phyloP scores from a whole-genome alignment of 1,140 invertebrate genomes.

The Polypedilum pembai region DNA sequence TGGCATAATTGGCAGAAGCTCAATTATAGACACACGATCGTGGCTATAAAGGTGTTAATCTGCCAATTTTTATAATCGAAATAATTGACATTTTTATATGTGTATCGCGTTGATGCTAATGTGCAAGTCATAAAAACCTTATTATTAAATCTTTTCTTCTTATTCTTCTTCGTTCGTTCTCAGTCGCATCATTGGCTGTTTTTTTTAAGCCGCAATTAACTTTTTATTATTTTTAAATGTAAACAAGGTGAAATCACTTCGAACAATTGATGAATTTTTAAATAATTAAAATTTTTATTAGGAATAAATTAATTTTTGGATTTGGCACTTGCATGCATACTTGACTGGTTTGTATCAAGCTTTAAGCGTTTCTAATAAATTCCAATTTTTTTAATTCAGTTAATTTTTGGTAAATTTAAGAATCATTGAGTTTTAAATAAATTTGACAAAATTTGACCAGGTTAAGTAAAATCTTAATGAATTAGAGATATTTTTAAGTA shows the following conservation, averaged over 20 bases:
- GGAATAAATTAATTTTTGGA: no score
- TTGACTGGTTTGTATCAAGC: no score
- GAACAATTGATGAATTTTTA: neutral
- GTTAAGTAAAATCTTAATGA: no score
- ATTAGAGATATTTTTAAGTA: no score
- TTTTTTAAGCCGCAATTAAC: conserved; percentile 11
- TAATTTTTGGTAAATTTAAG: no score
- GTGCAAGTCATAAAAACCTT: neutral
- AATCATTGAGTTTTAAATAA: no score
- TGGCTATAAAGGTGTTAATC: conserved; percentile 14
- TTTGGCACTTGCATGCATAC: neutral
- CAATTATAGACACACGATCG: conserved; percentile 19
- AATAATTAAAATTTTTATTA: neutral
- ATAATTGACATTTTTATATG: neutral
- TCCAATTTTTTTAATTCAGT: no score
- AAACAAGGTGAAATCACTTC: no score
- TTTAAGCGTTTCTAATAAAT: no score
- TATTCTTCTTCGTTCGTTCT: neutral
- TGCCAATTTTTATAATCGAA: neutral
- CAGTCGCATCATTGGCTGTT: neutral
- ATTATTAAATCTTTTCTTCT: neutral
- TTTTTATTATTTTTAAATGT: neutral
- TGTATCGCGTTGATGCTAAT: neutral
- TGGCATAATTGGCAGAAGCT: neutral
- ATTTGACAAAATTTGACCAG: no score